Conservation (phyloP, 2,797 vertebrate species). For the Sebastes hubbsi region DNA sequence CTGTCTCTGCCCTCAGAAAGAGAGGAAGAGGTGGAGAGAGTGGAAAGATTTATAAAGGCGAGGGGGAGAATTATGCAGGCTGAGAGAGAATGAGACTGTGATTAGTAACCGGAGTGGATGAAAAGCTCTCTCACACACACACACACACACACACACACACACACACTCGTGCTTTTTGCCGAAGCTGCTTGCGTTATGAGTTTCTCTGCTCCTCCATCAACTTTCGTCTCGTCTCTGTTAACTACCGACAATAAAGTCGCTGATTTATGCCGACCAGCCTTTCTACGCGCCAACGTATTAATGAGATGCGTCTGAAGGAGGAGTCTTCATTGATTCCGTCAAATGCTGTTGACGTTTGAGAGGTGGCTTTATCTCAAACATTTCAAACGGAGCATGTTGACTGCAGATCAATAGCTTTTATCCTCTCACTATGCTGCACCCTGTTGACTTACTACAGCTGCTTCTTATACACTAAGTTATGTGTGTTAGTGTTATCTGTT, state of each 20-base stretch:
- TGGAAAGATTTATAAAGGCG: conserved; percentile 67
- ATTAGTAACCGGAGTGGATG: conserved; percentile 70
- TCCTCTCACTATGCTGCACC: conserved; percentile 51
- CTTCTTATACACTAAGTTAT: neutral
- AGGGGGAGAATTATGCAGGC: conserved; percentile 61
- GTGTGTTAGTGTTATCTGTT: neutral
- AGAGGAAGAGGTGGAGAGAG: conserved; percentile 68
- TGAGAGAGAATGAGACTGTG: conserved; percentile 66
- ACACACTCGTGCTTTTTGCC: conserved; percentile 17
- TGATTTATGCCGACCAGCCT: conserved; percentile 31
- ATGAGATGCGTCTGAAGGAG: conserved; percentile 88
- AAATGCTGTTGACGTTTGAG: conserved; percentile 36
- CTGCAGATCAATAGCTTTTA: conserved; percentile 84
- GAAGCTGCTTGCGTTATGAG: conserved; percentile 54
- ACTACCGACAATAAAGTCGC: conserved; percentile 50
- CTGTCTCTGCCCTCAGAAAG: conserved; percentile 82
- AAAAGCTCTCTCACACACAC: conserved; percentile 42
- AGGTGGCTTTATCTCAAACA: conserved; percentile 12
- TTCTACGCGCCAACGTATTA: conserved; percentile 67
- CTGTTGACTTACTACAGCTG: conserved; percentile 70
- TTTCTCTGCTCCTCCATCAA: conserved; percentile 50
- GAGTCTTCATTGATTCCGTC: conserved; percentile 85
- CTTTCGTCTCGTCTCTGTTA: conserved; percentile 37
- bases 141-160: conserved; percentile 13
- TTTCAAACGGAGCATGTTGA: conserved; percentile 57